phyloP scores from a whole-genome alignment of 2,888 invertebrate genomes.

The Saturnia pavonia region DNA sequence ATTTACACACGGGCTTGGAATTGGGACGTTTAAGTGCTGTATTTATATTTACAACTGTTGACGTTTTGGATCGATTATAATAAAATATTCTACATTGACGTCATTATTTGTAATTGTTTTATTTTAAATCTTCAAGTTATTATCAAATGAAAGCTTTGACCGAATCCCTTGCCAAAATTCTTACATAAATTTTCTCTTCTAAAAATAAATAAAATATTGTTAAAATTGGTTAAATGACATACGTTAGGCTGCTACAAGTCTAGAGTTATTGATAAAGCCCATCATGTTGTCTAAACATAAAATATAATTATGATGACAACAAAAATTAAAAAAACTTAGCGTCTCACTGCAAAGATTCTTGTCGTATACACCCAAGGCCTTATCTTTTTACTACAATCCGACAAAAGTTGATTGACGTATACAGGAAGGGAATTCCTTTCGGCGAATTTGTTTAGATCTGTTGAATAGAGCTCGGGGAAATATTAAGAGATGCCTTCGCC shows the following conservation, averaged over 20 bases:
- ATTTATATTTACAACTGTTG: neutral
- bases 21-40: neutral
- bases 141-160: too few species aligned
- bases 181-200: too few species aligned
- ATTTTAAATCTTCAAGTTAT: too few species aligned
- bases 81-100: too few species aligned
- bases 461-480: constrained; percentile 53
- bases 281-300: too few species aligned
- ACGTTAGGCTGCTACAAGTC: too few species aligned
- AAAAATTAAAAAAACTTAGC: neutral
- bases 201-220: too few species aligned
- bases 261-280: too few species aligned
- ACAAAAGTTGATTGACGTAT: constrained; percentile 72
- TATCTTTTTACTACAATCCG: constrained; percentile 61
- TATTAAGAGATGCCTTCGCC: constrained; percentile 57
- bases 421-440: constrained; percentile 60
- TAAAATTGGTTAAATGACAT: too few species aligned
- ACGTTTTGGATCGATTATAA: too few species aligned
- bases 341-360: neutral
- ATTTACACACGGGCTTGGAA: constrained; percentile 16
- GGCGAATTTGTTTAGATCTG: constrained; percentile 67
- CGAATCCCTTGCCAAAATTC: too few species aligned
- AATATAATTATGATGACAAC: neutral
- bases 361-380: constrained; percentile 34
- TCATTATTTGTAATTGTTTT: too few species aligned